Percentiles rank a stretch among this genome's conserved stretches.
phyloP scores from a whole-genome alignment of 2,888 invertebrate genomes.

The Agrochola litura region DNA sequence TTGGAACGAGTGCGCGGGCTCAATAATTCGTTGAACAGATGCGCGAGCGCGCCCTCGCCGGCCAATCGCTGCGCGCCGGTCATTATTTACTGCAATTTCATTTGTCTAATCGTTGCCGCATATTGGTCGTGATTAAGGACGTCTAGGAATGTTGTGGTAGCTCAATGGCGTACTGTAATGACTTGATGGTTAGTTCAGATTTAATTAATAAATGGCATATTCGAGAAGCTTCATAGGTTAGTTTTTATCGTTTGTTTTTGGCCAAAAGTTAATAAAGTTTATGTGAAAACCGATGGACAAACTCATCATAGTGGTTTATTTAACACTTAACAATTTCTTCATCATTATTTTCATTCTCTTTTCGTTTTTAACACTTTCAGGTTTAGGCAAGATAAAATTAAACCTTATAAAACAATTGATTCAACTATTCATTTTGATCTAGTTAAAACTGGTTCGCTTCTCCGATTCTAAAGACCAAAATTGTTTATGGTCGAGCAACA shows the following conservation, averaged over 20 bases:
- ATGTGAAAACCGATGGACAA: neutral
- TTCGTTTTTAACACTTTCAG: neutral
- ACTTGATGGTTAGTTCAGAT: conserved; percentile 40
- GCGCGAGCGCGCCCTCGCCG: conserved; percentile 75
- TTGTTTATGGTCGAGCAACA: too few species aligned
- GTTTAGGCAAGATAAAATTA: neutral
- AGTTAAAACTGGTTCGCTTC: neutral
- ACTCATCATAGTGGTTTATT: neutral
- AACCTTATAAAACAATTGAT: neutral
- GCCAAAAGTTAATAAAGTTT: neutral
- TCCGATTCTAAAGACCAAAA: neutral
- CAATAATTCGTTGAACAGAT: conserved; percentile 86
- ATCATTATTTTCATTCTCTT: neutral
- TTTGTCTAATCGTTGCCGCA: conserved; percentile 75
- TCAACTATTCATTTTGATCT: neutral
- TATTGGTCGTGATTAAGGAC: conserved; percentile 65
- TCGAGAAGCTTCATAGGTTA: neutral
- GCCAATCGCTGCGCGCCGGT: conserved; percentile 71
- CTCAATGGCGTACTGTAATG: conserved; percentile 29
- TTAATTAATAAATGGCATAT: conserved; percentile 10
- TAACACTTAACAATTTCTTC: too few species aligned
- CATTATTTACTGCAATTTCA: conserved; percentile 77
- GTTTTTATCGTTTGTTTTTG: neutral
- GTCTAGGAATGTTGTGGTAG: conserved; percentile 55
- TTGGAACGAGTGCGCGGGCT: conserved; percentile 74